Evolutionary conservation across 2,113 vertebrate genomes (phyloP), one percentile per base, ranked within the genome.

Genomic region (Lophura nycthemera): DNA sequence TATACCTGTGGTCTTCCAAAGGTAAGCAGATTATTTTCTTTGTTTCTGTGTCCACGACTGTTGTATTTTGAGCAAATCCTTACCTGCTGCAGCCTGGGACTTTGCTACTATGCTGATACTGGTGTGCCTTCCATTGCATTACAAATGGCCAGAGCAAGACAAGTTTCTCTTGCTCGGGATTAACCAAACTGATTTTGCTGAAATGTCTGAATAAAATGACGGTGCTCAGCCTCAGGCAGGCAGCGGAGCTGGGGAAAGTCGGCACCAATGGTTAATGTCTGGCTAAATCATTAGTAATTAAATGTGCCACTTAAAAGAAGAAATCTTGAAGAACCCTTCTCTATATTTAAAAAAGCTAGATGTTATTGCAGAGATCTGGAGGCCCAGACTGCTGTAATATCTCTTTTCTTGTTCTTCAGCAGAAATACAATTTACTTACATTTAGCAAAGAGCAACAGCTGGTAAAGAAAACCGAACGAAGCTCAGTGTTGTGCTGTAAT

Each of bases 391-490:
- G 79, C 60, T 87, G 22, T 21, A 48, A 42, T 22, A 40, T 19
- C 71, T 38, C 45, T 52, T 54, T 38, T 40, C 60, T 4, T 7
- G 47, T 8, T 83, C 71, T 34, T 6, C 30, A 59, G 36, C 4
- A 14, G 59, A 77, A 74, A 60, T 74, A 22, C 6, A 1, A 13
- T 42, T 85, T 89, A 73, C 18, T 79, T 87, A 57, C 29, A 52
- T 64, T 86, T 48, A 38, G 20, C 16, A 59, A 80, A 82, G 74
- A 70, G 50, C 76, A 19, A 27, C 40, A 43, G 61, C 79, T 42
- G 76, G 74, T 86, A 89, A 88, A 86, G 76, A 61, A 76, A 83
- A 56, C 30, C 52, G 67, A 88, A 64, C 48, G 64, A 92, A 89
- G 61, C 79, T 40, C 36, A 21, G 52, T 34, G 30, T 30, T 57